Percentiles rank a stretch among this genome's conserved stretches.
Conservation (phyloP, 2,113 vertebrate species). For the Megaceryle maxima region DNA sequence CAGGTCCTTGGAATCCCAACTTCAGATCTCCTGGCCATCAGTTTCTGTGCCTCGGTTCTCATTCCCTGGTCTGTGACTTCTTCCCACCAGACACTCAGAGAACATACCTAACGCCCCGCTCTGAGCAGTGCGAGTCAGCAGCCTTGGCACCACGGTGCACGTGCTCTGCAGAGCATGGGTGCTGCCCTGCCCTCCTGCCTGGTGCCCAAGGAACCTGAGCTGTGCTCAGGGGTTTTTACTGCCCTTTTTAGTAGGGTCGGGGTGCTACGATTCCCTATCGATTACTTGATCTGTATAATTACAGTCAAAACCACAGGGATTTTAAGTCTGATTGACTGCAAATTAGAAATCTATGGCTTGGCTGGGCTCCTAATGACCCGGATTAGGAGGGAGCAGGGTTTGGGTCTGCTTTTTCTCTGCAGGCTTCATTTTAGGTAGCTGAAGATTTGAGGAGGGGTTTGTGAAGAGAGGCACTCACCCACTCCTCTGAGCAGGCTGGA, state of each 20-base stretch:
- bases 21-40: not conserved
- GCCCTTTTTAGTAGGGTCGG: not conserved
- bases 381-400: not conserved
- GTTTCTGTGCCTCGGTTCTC: not conserved
- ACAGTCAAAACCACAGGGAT: slow-evolving; percentile 57
- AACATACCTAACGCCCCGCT: rapidly evolving
- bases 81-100: not conserved
- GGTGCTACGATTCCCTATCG: slow-evolving; percentile 44
- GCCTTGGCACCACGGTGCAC: not conserved
- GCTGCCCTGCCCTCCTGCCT: not conserved
- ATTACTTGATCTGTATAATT: slow-evolving; percentile 68
- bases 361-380: slow-evolving; percentile 10
- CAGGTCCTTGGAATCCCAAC: rapidly evolving
- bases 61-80: not conserved
- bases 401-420: slow-evolving; percentile 6
- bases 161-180: not conserved
- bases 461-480: not conserved
- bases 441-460: not conserved
- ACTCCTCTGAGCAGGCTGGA: not conserved
- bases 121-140: not conserved
- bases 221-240: not conserved
- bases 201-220: not conserved
- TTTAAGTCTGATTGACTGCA: slow-evolving; percentile 76
- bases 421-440: not conserved
- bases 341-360: slow-evolving; percentile 76